These are phyloP conservation scores for Ceryle rudis DNA, from an alignment of 2,797 vertebrate genomes.

Conservation along the genomic window DNA sequence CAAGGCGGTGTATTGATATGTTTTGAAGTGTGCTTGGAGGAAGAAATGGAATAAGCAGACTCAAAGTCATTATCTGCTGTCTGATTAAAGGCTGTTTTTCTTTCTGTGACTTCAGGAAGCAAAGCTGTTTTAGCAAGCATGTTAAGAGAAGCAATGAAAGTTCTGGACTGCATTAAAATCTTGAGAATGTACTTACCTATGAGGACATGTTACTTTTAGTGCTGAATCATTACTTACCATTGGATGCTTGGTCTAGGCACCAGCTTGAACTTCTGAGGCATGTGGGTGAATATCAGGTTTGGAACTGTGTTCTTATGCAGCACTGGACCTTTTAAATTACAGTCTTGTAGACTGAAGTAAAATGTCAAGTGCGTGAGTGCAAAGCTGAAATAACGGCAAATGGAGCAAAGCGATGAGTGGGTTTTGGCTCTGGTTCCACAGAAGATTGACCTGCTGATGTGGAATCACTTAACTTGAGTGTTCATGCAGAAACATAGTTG, in stretches of 20 bases:
- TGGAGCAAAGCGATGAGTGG: neutral
- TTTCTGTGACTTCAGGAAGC: neutral
- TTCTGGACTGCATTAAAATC: neutral
- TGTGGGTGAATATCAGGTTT: neutral
- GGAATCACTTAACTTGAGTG: neutral
- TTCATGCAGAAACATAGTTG: neutral
- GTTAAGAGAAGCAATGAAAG: neutral
- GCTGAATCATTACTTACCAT: neutral
- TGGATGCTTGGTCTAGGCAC: neutral
- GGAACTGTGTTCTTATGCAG: neutral
- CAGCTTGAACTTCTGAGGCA: neutral
- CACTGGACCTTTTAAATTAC: neutral
- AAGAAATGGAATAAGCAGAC: neutral
- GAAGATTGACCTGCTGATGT: neutral
- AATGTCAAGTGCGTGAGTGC: neutral
- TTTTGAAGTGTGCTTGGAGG: neutral
- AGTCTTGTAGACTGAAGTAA: neutral
- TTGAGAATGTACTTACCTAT: neutral
- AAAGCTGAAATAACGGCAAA: slow-evolving; percentile 4
- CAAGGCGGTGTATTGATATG: neutral
- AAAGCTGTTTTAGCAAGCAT: neutral
- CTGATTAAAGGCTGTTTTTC: neutral
- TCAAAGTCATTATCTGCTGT: neutral
- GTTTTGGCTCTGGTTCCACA: neutral
- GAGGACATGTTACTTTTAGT: neutral